Base-by-base conservation (phyloP, 2,113 vertebrate species). In the Drymodes brunneopygia region DNA sequence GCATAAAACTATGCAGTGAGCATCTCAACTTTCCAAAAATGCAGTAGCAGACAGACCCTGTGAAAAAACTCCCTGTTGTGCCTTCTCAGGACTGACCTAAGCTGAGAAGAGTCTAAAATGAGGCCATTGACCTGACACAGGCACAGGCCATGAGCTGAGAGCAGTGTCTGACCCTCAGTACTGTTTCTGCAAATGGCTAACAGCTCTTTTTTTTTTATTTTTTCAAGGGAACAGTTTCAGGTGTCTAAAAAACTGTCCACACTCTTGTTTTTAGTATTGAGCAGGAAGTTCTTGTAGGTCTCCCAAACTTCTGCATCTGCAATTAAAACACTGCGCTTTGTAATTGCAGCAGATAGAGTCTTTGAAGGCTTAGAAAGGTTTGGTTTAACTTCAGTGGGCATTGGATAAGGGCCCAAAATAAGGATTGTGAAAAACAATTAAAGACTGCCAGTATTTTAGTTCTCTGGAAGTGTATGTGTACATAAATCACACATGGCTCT, bases 331-430 rank as follows among this genome's bases (percentile, higher is more conserved):
- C 73, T 82, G 29, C 54, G 38, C 44, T 86, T 74, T n/a, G 31
- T 94, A 69, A 86, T 28, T 70, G 75, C 75, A 90, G 67, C 92
- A 96, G 92, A 94, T 94, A 86, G 90, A 92, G 79, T 53, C 85
- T 94, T 95, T 93, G 88, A 90, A 96, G 40, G 45, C 88, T 90
- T 90, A 73, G 72, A 81, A 93, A 88, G 15, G 25, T 88, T 93
- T 93, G n/a, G 64, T 96, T 95, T 94, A 91, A 81, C 72, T 94
- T 84, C 72, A 53, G 42, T 40, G 47, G 64, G 35, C 58, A 74
- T 67, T 94, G 88, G 85, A 86, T 62, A 67, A 80, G 24, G 71
- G 79, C 82, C 85, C 56, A 88, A 54, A 88, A 69, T 31, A 69
- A 77, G 80, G 90, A 86, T 64, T 93, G 74, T 88, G 85, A 73